Conservation (phyloP, 2,888 invertebrate genomes). For the Temnothorax rugatulus region DNA sequence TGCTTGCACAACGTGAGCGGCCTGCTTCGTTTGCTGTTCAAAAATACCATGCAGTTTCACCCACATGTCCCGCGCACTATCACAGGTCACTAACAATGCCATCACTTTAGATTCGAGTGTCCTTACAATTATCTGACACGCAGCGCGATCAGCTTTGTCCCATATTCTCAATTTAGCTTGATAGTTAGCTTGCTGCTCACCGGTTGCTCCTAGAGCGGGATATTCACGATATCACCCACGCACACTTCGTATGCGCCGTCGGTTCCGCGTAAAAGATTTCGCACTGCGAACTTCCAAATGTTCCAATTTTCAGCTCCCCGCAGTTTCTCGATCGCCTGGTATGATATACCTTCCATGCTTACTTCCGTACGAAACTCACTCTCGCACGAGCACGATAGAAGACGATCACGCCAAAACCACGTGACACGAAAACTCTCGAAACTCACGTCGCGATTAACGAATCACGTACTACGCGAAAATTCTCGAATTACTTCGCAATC, state of each 20-base stretch:
- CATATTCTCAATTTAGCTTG: background rate
- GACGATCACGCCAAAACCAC: too few relatives aligned
- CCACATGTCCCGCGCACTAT: background rate
- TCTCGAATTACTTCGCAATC: too few relatives aligned
- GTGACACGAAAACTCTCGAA: too few relatives aligned
- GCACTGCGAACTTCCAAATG: background rate
- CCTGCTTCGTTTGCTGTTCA: background rate
- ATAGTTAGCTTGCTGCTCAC: background rate
- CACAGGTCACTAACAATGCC: background rate
- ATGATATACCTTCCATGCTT: background rate
- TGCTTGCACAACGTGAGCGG: background rate
- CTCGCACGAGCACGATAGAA: too few relatives aligned
- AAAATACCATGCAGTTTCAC: background rate
- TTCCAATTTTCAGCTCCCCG: background rate
- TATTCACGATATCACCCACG: background rate
- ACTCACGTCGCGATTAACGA: too few relatives aligned
- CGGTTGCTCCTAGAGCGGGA: too few relatives aligned
- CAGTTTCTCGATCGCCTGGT: background rate
- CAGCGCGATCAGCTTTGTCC: constrained; percentile 4
- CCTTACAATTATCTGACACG: background rate
- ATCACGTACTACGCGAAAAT: too few relatives aligned
- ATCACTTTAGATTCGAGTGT: background rate
- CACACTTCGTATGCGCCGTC: background rate
- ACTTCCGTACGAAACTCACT: too few relatives aligned
- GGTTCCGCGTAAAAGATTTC: background rate